phyloP scores from a whole-genome alignment of 2,888 invertebrate genomes.

The Pecten maximus region DNA sequence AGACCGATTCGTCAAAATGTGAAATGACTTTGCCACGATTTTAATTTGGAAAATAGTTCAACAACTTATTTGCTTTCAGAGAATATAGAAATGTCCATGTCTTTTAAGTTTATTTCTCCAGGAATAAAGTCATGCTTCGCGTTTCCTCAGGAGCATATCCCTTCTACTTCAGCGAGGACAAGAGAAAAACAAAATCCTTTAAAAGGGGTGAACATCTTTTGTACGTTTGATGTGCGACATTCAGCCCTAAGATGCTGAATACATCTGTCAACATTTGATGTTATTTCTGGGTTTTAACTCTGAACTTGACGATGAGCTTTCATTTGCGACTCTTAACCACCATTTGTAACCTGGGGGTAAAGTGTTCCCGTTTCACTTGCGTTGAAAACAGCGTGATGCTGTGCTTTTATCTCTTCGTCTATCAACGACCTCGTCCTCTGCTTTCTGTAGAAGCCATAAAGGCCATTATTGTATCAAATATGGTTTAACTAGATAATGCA shows the following conservation, averaged over 20 bases:
- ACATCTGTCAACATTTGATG: not conserved
- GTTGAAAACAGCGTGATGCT: not conserved
- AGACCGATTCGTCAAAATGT: no score
- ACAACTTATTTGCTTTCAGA: not conserved
- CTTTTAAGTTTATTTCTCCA: not conserved
- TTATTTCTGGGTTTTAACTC: not conserved
- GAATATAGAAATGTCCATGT: not conserved
- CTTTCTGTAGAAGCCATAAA: not conserved
- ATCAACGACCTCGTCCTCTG: not conserved
- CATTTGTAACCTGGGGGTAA: not conserved
- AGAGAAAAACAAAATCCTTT: not conserved
- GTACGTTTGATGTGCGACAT: not conserved
- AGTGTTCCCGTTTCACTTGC: not conserved
- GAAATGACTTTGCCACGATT: no score
- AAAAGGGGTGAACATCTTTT: not conserved
- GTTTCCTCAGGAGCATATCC: not conserved
- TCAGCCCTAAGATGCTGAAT: not conserved
- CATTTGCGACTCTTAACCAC: not conserved
- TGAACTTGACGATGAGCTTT: not conserved
- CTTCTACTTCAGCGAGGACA: not conserved
- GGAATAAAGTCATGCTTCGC: not conserved
- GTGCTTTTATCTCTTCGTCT: not conserved
- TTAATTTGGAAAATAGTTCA: not conserved
- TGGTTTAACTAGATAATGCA: slow-evolving; percentile 28
- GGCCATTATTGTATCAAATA: not conserved